A percentile compares a stretch with the other conserved stretches of the same genome.
These are phyloP conservation scores for Drosophila tani DNA, from an alignment of 1,140 invertebrate species.

Conservation along the genomic window DNA sequence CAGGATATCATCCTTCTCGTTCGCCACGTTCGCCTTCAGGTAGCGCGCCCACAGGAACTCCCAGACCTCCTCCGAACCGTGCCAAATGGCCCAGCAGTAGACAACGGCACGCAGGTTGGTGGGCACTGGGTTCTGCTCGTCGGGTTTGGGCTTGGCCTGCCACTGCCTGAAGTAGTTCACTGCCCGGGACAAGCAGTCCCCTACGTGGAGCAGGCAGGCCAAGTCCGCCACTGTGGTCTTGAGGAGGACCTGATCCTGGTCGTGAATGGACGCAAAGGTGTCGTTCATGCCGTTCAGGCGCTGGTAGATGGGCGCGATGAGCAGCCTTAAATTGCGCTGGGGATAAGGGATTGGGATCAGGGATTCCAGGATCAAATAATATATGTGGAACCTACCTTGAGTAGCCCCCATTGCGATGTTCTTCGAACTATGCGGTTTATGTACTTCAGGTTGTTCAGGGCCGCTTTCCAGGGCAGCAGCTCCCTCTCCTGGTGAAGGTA, in stretches of 20 bases:
- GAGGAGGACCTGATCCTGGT: slow-evolving; percentile 85
- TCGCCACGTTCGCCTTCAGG: slow-evolving; percentile 87
- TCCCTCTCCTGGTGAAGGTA: slow-evolving; percentile 88
- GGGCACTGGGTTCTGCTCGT: slow-evolving; percentile 88
- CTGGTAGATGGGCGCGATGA: slow-evolving; percentile 87
- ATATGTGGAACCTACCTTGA: slow-evolving; percentile 81
- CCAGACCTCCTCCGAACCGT: slow-evolving; percentile 92
- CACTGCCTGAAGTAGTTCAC: slow-evolving; percentile 87
- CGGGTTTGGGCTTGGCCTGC: slow-evolving; percentile 86
- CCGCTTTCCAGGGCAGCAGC: slow-evolving; percentile 89
- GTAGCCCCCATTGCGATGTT: slow-evolving; percentile 85
- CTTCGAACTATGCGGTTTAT: slow-evolving; percentile 86
- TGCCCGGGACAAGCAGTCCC: slow-evolving; percentile 87
- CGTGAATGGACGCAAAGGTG: slow-evolving; percentile 79
- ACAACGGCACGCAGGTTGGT: slow-evolving; percentile 89
- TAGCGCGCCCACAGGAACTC: slow-evolving; percentile 91
- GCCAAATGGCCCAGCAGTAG: slow-evolving; percentile 91
- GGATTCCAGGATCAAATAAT: no score
- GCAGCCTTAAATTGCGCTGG: slow-evolving; percentile 86
- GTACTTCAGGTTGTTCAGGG: slow-evolving; percentile 86
- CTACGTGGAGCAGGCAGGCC: slow-evolving; percentile 87
- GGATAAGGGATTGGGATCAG: background rate
- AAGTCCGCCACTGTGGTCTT: slow-evolving; percentile 86
- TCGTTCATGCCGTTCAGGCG: slow-evolving; percentile 86
- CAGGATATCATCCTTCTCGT: slow-evolving; percentile 88